Evolutionary conservation across 1,140 invertebrate genomes (phyloP).

Genomic region (Ceratosolen fusciceps): DNA sequence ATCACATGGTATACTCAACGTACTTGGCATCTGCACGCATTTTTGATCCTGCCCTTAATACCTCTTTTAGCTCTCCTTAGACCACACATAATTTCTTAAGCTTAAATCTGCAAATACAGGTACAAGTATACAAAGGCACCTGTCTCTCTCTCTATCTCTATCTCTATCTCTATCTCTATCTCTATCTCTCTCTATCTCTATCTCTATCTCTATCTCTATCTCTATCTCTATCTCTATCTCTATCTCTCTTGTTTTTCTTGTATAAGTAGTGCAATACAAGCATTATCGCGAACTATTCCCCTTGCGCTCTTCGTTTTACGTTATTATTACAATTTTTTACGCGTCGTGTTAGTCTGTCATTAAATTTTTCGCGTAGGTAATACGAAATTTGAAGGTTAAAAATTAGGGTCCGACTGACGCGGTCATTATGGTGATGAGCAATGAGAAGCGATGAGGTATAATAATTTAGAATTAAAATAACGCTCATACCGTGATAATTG

Average conservation of each 20-base stretch:
- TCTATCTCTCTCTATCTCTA: too few relatives aligned
- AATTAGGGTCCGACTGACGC: constrained; percentile 1
- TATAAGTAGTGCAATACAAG: background rate
- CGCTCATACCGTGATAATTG: background rate
- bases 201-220: too few relatives aligned
- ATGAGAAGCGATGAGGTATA: constrained; percentile 10
- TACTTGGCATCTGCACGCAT: background rate
- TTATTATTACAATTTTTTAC: background rate
- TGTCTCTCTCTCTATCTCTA: background rate
- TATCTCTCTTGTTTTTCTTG: too few relatives aligned
- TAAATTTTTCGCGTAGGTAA: background rate
- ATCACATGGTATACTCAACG: constrained; percentile 51
- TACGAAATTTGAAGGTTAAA: background rate
- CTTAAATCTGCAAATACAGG: constrained; percentile 10
- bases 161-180: too few relatives aligned
- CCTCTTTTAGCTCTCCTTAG: constrained; percentile 9
- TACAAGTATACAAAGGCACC: background rate
- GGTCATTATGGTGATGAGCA: background rate
- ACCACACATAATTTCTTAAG: constrained; percentile 34
- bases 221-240: too few relatives aligned
- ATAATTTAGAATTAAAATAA: constrained; percentile 33
- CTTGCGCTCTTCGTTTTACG: background rate
- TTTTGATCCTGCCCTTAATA: constrained; percentile 10
- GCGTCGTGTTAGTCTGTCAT: background rate
- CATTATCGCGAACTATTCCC: background rate